Base-by-base conservation (phyloP, 1,140 invertebrate species). In the Epicauta chinensis region DNA sequence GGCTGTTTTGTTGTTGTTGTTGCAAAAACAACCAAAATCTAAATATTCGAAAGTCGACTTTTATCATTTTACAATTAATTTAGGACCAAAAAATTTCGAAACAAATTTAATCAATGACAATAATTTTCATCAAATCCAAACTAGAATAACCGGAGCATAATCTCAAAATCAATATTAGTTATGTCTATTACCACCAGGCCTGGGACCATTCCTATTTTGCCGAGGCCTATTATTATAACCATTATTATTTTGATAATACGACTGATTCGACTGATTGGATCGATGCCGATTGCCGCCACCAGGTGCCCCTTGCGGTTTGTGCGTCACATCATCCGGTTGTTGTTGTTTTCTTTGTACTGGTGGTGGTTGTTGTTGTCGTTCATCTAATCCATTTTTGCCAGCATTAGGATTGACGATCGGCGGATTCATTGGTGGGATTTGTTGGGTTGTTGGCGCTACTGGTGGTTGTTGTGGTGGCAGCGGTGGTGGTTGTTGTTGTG, bases 181-280 rank as follows among this genome's bases (percentile, higher is more conserved):
- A 45, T 56, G 46, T 30, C 45, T 51, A 38, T 47, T 48, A 9
- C 41, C n/a, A n/a, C n/a, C 16, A 16, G 57, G 44, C 56, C 59
- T 57, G 35, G 61, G 50, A 23, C 54, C 55, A 46, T 62, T 63
- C 14, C 63, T 51, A 35, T 56, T 59, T 46, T 62, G 62, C 39
- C 58, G 62, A 12, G 62, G 59, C 36, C 64, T 58, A 40, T 62
- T 64, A 45, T 51, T n/a, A 52, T 69, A 67, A 31, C 66, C 59
- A 46, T 70, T 67, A 51, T 68, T 67, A 51, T 68, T 64, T 30
- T 62, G 55, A 37, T 62, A 60, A 39, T 60, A 63, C 37, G 60
- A 55, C 48, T 67, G 65, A 32, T 62, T 38, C 4, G 29, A 43
- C 23, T 60, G 55, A 44, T 61, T 60, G 23, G 56, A 44, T 15